Percentiles rank a stretch among this genome's conserved stretches.
phyloP scores from a whole-genome alignment of 2,888 invertebrate genomes.

The Morpho deidamia region DNA sequence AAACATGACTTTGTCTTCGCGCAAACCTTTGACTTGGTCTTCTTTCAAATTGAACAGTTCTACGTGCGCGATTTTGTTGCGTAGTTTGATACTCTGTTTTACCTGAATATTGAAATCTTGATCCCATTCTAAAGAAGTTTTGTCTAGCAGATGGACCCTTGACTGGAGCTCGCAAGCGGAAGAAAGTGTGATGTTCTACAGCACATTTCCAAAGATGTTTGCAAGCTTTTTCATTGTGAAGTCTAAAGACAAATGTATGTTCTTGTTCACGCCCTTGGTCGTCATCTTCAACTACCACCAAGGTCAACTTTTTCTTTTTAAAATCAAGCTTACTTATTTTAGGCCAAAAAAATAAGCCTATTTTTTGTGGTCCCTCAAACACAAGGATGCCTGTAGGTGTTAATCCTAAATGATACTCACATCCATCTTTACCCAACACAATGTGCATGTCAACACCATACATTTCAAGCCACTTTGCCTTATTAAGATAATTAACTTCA shows the following conservation, averaged over 20 bases:
- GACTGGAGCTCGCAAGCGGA: conserved; percentile 93
- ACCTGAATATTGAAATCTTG: conserved; percentile 95
- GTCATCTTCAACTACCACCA: conserved; percentile 99
- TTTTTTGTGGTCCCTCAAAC: conserved; percentile 97
- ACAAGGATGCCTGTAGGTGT: conserved; percentile 99
- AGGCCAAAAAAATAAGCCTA: conserved; percentile 99
- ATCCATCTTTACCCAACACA: conserved; percentile 97
- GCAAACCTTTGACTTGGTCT: conserved; percentile 98
- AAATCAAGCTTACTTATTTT: conserved; percentile 99
- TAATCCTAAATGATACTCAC: conserved; percentile 96
- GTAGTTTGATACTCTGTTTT: conserved; percentile 99
- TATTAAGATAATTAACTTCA: conserved; percentile 95
- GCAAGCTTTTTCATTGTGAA: conserved; percentile 98
- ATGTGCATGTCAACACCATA: conserved; percentile 99
- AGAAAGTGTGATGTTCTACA: conserved; percentile 99
- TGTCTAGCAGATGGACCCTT: conserved; percentile 93
- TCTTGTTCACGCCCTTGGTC: conserved; percentile 98
- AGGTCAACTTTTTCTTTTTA: conserved; percentile 96
- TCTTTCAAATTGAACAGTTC: conserved; percentile 97
- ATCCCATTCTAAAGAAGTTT: conserved; percentile 99
- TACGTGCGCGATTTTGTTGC: conserved; percentile 91
- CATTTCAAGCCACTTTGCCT: conserved; percentile 98
- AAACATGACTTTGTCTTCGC: conserved; percentile 92
- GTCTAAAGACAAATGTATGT: conserved; percentile 98
- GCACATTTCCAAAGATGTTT: conserved; percentile 99